Conservation (phyloP, 2,888 invertebrate genomes). For the Phalera bucephala region DNA sequence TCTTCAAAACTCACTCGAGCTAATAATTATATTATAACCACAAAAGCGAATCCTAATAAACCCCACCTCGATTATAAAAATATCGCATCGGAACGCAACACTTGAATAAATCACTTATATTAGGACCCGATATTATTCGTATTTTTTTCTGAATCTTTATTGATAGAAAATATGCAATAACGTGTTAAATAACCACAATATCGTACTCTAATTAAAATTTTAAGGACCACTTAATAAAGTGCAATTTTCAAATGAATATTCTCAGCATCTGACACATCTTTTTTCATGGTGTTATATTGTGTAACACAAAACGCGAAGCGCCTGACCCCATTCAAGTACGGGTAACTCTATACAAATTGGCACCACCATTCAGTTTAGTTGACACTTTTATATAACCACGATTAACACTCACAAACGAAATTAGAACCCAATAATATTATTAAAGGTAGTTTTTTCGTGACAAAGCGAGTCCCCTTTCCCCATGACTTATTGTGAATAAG, state of each 20-base stretch:
- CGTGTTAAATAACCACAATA: no score
- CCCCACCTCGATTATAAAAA: constrained; percentile 11
- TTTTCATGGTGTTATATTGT: constrained; percentile 35
- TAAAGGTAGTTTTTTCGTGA: constrained; percentile 49
- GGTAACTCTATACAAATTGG: constrained; percentile 76
- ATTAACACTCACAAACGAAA: constrained; percentile 80
- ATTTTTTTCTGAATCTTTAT: constrained; percentile 46
- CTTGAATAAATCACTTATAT: constrained; percentile 60
- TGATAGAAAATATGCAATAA: no score
- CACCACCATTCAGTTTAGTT: constrained; percentile 67
- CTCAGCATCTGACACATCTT: neutral
- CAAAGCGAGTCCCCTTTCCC: constrained; percentile 53
- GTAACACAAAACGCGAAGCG: constrained; percentile 59
- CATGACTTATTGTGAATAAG: constrained; percentile 56
- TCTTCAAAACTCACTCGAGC: constrained; percentile 27
- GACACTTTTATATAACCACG: constrained; percentile 79
- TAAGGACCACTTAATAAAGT: no score
- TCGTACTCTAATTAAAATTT: no score
- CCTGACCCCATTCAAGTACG: constrained; percentile 51
- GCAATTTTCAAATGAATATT: no score
- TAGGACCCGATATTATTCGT: constrained; percentile 44
- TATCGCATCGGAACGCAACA: constrained; percentile 42
- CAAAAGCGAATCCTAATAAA: constrained; percentile 18
- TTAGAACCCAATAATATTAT: constrained; percentile 83
- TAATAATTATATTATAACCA: constrained; percentile 31